Base-by-base conservation (phyloP, 2,888 invertebrate species). In the Macropis europaea region DNA sequence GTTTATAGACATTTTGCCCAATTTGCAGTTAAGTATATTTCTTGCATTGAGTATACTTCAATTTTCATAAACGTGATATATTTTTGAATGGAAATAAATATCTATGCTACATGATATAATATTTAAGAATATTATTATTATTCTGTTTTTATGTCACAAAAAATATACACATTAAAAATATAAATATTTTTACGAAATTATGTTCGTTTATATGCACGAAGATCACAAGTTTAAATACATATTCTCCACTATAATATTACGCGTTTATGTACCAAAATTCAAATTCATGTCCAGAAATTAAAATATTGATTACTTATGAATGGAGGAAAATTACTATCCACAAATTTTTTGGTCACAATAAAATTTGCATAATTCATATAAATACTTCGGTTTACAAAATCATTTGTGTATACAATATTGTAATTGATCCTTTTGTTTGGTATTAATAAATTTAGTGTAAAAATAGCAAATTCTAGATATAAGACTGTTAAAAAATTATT, bases 161-260 rank as follows among this genome's bases (percentile, higher is more conserved):
- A 53, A 32, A 54, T 36, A 57, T 54, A 61, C 45, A 61, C 45
- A 28, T 71, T 74, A 61, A 71, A 77, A 77, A 73, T 79, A 77
- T 77, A 69, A 67, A 74, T 74, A 68, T 71, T 60, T 61, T 63
- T 70, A 57, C 28, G 57, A 71, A 60, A 61, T 70, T 60, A 75
- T 50, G 52, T 48, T 36, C n/a, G 62, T 42, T 67, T 34, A 66
- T 63, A 59, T 52, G 56, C 43, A 59, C 19, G 36, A 45, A 66
- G 59, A 56, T 67, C 32, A 79, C 40, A 63, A 48, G 28, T 54
- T 79, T 71, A 67, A 66, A 64, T 60, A 42, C 38, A 40, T 17
- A 50, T 68, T 36, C 64, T 17, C 32, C n/a, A 56, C 6, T 42
- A 32, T 24, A 26, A 2, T 53, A 26, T 60, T 59, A 34, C 6